A percentile compares a stretch with the other conserved stretches of the same genome.
Evolutionary conservation across 2,797 vertebrate genomes (phyloP).

Genomic region (Rallus crepitans): DNA sequence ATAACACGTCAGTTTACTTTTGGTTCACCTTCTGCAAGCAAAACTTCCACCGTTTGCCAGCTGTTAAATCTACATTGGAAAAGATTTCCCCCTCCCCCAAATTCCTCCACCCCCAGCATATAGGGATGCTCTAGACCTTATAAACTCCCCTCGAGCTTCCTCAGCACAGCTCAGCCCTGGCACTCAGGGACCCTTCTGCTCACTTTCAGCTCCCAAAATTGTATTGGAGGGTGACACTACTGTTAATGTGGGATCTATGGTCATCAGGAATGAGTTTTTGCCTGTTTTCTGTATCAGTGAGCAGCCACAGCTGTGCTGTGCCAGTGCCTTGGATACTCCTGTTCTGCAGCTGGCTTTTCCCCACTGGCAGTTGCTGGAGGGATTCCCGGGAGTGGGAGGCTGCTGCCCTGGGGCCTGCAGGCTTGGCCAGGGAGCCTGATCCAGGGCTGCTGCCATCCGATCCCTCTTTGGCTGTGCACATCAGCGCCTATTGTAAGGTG

Average conservation of each 20-base stretch:
- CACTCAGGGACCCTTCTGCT: not conserved
- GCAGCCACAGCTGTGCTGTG: not conserved
- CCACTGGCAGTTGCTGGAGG: not conserved
- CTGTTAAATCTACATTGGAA: not conserved
- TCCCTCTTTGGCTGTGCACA: accelerated
- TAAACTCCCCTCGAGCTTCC: not conserved
- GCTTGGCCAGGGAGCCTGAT: not conserved
- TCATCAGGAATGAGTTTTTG: not conserved
- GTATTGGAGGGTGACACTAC: accelerated
- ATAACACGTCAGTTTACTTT: not conserved
- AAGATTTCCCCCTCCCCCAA: accelerated
- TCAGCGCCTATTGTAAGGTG: not conserved
- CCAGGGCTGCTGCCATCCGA: not conserved
- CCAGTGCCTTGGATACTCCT: not conserved
- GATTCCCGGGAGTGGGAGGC: not conserved
- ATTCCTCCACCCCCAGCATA: accelerated
- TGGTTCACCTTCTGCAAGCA: not conserved
- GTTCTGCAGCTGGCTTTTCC: accelerated
- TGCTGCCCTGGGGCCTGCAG: accelerated
- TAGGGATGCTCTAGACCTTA: not conserved
- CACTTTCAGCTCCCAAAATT: not conserved
- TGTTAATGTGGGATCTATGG: accelerated
- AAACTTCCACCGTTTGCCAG: not conserved
- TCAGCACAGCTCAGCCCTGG: accelerated
- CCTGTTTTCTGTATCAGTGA: not conserved